Conservation (phyloP, 2,797 vertebrate species). For the Micrastur ruficollis region DNA sequence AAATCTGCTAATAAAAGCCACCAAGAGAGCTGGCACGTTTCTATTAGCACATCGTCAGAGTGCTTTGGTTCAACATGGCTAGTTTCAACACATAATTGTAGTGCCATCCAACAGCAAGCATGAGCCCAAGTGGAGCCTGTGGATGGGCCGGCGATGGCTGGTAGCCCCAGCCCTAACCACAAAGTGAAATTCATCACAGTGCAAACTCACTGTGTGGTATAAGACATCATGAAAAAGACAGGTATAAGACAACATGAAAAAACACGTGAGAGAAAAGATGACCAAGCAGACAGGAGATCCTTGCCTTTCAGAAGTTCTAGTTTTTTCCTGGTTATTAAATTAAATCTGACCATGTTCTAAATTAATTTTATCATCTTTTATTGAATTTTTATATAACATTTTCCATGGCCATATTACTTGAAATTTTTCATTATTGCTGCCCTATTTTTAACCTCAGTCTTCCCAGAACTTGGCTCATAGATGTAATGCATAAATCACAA, state of each 20-base stretch:
- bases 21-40: not conserved
- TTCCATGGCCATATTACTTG: not conserved
- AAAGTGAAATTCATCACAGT: not conserved
- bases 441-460: slow-evolving; percentile 50
- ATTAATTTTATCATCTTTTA: not conserved
- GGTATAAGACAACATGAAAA: not conserved
- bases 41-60: not conserved
- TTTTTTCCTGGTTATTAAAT: not conserved
- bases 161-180: not conserved
- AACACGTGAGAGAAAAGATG: not conserved
- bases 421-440: slow-evolving; percentile 22
- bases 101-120: not conserved
- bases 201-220: not conserved
- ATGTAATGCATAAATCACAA: slow-evolving; percentile 25
- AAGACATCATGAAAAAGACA: not conserved
- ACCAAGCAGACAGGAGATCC: not conserved
- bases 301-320: not conserved
- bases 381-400: slow-evolving; percentile 1
- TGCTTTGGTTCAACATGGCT: not conserved
- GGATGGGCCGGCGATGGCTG: not conserved
- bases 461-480: slow-evolving; percentile 15
- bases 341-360: not conserved
- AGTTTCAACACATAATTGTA: fast-evolving
- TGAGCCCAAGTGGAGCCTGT: fast-evolving
- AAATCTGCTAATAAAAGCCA: not conserved